A percentile compares a stretch with the other conserved stretches of the same genome.
phyloP scores from a whole-genome alignment of 2,888 invertebrate species.

The Sinelater perroti region DNA sequence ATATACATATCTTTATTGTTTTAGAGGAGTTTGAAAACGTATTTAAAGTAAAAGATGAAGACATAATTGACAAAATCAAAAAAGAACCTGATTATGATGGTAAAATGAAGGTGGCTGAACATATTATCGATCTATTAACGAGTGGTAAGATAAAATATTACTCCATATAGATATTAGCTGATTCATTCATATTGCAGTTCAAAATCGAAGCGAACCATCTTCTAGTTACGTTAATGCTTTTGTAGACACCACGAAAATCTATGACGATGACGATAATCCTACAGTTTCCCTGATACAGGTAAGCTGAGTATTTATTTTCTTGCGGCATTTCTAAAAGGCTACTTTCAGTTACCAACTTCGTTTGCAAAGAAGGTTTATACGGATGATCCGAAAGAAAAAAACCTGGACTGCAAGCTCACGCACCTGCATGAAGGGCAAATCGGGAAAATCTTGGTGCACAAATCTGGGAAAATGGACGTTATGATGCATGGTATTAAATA shows the following conservation, averaged over 20 bases:
- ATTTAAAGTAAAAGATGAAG: constrained; percentile 5
- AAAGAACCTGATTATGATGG: neutral
- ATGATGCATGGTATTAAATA: constrained; percentile 53
- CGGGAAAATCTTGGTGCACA: constrained; percentile 53
- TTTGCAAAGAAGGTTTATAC: constrained; percentile 55
- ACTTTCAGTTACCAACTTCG: constrained; percentile 55
- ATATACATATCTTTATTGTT: neutral
- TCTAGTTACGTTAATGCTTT: too few relatives aligned
- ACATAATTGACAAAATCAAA: neutral
- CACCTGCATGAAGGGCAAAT: constrained; percentile 56
- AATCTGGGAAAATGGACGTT: constrained; percentile 55
- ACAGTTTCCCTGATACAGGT: constrained; percentile 52
- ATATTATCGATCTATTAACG: too few relatives aligned
- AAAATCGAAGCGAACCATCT: too few relatives aligned
- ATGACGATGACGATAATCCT: constrained; percentile 51
- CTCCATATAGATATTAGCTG: too few relatives aligned
- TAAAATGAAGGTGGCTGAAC: neutral
- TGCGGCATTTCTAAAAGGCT: too few relatives aligned
- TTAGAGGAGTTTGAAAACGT: neutral
- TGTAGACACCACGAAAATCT: constrained; percentile 43
- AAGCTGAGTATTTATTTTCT: constrained; percentile 22
- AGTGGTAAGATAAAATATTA: too few relatives aligned
- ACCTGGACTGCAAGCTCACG: constrained; percentile 37
- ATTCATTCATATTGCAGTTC: too few relatives aligned
- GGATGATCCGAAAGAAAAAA: constrained; percentile 47